phyloP scores from a whole-genome alignment of 2,888 invertebrate species.

The Entomobrya proxima region DNA sequence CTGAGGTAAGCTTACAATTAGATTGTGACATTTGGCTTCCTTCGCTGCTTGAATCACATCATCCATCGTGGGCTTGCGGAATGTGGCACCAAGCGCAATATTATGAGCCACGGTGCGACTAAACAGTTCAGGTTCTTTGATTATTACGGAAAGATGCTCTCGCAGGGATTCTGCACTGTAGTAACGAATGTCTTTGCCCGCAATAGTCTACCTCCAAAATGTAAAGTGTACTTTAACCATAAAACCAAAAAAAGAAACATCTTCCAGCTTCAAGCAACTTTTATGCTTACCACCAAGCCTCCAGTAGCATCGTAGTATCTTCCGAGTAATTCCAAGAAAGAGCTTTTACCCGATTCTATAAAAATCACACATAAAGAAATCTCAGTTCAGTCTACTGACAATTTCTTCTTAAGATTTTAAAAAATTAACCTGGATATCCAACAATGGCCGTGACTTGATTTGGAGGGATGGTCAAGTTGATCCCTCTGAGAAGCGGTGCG shows the following conservation, averaged over 20 bases:
- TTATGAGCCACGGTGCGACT: conserved; percentile 69
- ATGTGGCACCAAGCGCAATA: conserved; percentile 67
- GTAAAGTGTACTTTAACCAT: neutral
- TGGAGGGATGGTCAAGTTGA: conserved; percentile 31
- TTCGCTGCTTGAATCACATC: conserved; percentile 68
- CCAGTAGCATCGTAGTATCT: conserved; percentile 48
- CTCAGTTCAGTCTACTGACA: neutral
- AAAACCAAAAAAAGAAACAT: neutral
- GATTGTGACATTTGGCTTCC: conserved; percentile 63
- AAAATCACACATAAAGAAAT: neutral
- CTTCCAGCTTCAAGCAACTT: neutral
- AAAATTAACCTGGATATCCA: conserved; percentile 48
- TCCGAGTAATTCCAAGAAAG: conserved; percentile 45
- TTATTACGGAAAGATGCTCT: conserved; percentile 50
- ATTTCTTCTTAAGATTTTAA: neutral
- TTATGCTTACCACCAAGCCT: conserved; percentile 52
- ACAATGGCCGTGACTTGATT: conserved; percentile 53
- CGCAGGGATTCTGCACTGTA: conserved; percentile 37
- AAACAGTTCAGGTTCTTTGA: conserved; percentile 64
- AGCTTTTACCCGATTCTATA: conserved; percentile 59
- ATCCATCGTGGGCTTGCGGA: conserved; percentile 36
- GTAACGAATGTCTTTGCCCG: conserved; percentile 43
- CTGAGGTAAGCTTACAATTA: conserved; percentile 64
- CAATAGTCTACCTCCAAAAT: conserved; percentile 51
- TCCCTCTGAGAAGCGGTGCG: conserved; percentile 37